Evolutionary conservation across 2,888 invertebrate species (phyloP).

Genomic region (Lasioglossum vierecki): DNA sequence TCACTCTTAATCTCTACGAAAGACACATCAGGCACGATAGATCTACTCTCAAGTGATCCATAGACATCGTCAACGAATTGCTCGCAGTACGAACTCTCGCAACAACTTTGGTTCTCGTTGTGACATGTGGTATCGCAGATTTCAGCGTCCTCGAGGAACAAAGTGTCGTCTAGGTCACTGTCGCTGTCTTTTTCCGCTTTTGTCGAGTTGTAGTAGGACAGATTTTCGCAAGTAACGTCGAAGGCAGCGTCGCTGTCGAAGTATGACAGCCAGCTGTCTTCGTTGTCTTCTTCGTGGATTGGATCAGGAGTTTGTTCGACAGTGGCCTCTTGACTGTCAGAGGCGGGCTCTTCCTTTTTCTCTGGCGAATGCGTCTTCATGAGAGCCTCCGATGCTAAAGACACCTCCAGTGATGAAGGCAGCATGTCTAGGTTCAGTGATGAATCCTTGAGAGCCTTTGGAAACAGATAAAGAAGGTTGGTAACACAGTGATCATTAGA

Average conservation of each 20-base stretch:
- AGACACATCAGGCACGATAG: background rate
- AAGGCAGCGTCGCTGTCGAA: conserved; percentile 41
- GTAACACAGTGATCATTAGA: background rate
- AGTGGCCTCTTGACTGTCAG: background rate
- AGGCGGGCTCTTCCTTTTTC: background rate
- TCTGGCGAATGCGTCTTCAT: background rate
- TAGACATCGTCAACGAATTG: background rate
- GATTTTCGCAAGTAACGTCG: conserved; percentile 41
- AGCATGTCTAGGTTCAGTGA: conserved; percentile 16
- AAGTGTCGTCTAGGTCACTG: conserved; percentile 46
- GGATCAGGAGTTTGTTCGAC: background rate
- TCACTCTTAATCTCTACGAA: background rate
- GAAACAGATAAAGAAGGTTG: background rate
- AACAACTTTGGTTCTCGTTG: conserved; percentile 16
- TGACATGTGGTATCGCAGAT: conserved; percentile 19
- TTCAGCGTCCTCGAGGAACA: conserved; percentile 39
- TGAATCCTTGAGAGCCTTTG: conserved; percentile 33
- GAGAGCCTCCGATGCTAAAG: background rate
- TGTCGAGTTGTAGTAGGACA: conserved; percentile 58
- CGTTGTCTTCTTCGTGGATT: conserved; percentile 24
- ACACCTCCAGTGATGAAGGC: background rate
- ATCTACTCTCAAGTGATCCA: background rate
- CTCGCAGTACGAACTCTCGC: conserved; percentile 1
- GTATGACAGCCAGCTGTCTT: conserved; percentile 37
- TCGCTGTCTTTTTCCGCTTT: conserved; percentile 59